Percentiles rank a stretch among this genome's conserved stretches.
Conservation (phyloP, 2,797 vertebrate genomes). For the Spea hammondii region DNA sequence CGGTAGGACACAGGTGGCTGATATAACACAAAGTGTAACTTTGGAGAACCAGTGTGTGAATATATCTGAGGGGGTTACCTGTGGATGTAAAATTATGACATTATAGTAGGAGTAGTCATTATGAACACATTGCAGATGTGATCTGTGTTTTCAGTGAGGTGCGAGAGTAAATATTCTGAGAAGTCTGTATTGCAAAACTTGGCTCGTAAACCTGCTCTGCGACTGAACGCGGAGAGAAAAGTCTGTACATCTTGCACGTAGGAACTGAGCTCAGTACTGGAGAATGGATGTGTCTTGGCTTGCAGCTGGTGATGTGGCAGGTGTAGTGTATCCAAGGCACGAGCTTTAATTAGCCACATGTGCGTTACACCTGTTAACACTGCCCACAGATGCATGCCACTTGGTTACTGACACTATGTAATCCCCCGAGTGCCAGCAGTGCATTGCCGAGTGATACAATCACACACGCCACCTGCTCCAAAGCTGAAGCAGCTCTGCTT, state of each 20-base stretch:
- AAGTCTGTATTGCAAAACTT: too few relatives aligned
- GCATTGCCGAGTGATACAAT: slow-evolving; percentile 27
- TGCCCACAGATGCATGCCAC: not conserved
- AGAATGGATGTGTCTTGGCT: not conserved
- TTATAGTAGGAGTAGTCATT: too few relatives aligned
- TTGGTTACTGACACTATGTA: slow-evolving; percentile 15
- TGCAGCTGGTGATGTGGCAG: slow-evolving; percentile 23
- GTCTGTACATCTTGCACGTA: not conserved
- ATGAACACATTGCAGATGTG: too few relatives aligned
- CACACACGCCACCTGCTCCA: slow-evolving; percentile 13
- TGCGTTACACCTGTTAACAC: slow-evolving; percentile 31
- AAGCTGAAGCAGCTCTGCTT: not conserved
- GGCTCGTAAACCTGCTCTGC: not conserved
- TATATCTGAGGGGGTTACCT: not conserved
- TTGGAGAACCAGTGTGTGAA: not conserved
- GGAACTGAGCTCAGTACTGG: not conserved
- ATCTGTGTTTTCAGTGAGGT: too few relatives aligned
- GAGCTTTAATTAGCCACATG: slow-evolving; percentile 6
- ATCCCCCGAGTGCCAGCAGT: slow-evolving; percentile 7
- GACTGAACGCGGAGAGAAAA: not conserved
- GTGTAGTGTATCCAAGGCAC: slow-evolving; percentile 31
- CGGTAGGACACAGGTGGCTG: too few relatives aligned
- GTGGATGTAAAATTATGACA: not conserved
- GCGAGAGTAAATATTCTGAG: too few relatives aligned
- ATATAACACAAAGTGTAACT: too few relatives aligned